Percentiles rank a stretch among this genome's conserved stretches.
These are phyloP conservation scores for Psilopogon haemacephalus DNA, from an alignment of 2,113 vertebrate species.

Conservation along the genomic window DNA sequence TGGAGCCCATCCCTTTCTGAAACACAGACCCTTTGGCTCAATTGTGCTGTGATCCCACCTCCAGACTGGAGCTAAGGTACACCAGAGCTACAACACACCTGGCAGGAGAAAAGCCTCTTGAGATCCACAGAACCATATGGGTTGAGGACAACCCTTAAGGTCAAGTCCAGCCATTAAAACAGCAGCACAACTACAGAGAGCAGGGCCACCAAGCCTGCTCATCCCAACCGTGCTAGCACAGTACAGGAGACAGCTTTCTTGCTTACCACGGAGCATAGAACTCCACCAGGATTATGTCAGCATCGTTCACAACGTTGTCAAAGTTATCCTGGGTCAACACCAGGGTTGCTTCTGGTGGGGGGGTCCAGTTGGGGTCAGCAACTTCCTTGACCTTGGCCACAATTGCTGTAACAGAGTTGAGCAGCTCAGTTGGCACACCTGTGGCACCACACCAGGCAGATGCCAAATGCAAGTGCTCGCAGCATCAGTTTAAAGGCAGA, in stretches of 20 bases:
- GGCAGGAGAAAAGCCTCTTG: not conserved
- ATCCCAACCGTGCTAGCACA: not conserved
- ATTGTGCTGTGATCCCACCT: rapidly evolving
- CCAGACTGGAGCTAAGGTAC: not conserved
- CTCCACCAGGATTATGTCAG: slow-evolving; percentile 96
- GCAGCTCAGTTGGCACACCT: not conserved
- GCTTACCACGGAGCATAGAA: slow-evolving; percentile 98
- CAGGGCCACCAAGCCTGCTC: not conserved
- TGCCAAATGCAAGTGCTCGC: not conserved
- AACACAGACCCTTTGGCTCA: not conserved
- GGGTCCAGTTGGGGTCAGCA: slow-evolving; percentile 89
- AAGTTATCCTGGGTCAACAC: slow-evolving; percentile 94
- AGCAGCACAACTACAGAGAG: not conserved
- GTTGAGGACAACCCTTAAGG: too few relatives aligned
- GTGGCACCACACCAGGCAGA: not conserved
- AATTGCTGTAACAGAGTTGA: slow-evolving; percentile 81
- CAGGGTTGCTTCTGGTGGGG: slow-evolving; percentile 90
- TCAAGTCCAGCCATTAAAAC: too few relatives aligned
- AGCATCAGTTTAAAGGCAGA: not conserved
- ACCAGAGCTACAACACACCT: not conserved
- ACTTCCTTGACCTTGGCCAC: slow-evolving; percentile 89
- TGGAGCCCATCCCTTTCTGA: not conserved
- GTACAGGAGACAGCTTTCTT: not conserved
- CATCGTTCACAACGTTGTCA: slow-evolving; percentile 84
- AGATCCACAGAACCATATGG: too few relatives aligned